phyloP scores from a whole-genome alignment of 2,797 vertebrate genomes.

The Rhincodon typus region DNA sequence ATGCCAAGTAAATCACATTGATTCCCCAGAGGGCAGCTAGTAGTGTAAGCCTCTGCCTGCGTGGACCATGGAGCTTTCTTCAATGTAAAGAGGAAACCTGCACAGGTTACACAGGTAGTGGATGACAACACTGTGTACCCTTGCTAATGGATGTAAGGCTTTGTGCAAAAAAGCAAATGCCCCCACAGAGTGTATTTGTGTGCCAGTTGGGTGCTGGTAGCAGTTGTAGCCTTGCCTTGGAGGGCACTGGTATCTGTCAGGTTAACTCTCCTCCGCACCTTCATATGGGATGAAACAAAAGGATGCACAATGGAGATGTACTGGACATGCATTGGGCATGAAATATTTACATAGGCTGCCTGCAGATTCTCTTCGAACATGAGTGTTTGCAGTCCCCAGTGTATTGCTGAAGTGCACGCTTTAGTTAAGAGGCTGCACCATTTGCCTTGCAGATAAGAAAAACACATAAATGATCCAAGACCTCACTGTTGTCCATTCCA shows the following conservation, averaged over 20 bases:
- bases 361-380: not conserved
- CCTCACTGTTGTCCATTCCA: not conserved
- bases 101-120: not conserved
- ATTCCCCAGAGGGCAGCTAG: not conserved
- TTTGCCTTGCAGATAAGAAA: not conserved
- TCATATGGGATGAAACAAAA: not conserved
- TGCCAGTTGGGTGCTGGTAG: not conserved
- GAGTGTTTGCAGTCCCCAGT: not conserved
- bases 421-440: not conserved
- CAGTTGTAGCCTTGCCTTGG: not conserved
- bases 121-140: not conserved
- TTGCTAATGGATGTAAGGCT: not conserved
- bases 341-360: not conserved
- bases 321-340: not conserved
- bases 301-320: not conserved
- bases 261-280: not conserved
- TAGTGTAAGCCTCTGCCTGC: not conserved
- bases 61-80: not conserved
- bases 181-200: not conserved
- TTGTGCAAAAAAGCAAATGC: not conserved
- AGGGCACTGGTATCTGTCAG: not conserved
- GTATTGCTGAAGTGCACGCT: not conserved
- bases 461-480: slow-evolving; percentile 17
- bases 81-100: not conserved
- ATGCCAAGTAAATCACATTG: not conserved